phyloP scores from a whole-genome alignment of 2,113 vertebrate genomes.

The Spilogale gracilis region DNA sequence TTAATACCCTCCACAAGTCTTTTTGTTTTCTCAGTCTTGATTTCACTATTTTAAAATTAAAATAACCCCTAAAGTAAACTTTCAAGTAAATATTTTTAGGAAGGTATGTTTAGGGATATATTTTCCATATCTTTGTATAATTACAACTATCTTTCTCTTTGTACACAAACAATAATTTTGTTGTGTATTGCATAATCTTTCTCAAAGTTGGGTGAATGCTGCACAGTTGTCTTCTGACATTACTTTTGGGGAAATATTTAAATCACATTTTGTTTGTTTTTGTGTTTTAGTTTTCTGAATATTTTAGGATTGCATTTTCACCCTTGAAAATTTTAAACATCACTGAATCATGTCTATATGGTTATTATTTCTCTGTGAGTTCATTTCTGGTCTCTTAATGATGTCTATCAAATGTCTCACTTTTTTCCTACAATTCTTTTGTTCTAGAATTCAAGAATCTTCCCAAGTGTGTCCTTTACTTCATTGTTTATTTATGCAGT shows the following conservation, averaged over 20 bases:
- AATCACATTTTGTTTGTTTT: background rate
- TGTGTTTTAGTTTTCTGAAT: slow-evolving; percentile 32
- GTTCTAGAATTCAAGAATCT: background rate
- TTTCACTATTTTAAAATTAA: background rate
- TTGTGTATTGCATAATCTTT: background rate
- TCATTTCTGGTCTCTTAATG: background rate
- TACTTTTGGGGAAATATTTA: background rate
- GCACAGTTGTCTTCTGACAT: background rate
- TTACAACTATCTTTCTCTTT: background rate
- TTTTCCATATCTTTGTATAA: background rate
- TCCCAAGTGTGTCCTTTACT: slow-evolving; percentile 2
- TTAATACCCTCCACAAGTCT: background rate
- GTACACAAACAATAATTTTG: background rate
- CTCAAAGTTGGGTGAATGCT: background rate
- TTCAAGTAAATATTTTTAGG: background rate
- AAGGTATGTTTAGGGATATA: background rate
- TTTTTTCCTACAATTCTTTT: background rate
- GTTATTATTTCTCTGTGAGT: background rate
- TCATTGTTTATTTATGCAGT: background rate
- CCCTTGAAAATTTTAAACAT: background rate
- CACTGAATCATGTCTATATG: background rate
- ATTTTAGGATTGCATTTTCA: background rate
- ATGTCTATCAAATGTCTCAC: background rate
- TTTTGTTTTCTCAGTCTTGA: slow-evolving; percentile 11
- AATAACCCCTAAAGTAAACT: background rate